These are phyloP conservation scores for Zaprionus tsacasi DNA, from an alignment of 1,140 invertebrate genomes.

Conservation along the genomic window DNA sequence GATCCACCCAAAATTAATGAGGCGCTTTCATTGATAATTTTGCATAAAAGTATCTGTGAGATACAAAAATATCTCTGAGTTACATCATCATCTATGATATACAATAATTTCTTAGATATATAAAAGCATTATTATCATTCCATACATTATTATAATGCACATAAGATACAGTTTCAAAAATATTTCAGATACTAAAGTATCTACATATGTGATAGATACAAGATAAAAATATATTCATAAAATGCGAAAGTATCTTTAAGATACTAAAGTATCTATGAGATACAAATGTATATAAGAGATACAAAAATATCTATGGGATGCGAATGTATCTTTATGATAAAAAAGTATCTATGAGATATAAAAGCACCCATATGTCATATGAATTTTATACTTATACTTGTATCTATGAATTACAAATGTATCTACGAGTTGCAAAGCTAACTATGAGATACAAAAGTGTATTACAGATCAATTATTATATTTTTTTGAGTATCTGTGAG, in stretches of 20 bases:
- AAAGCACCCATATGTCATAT: neutral
- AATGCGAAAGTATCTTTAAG: too few species aligned
- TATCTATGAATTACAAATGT: too few species aligned
- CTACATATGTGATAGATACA: too few species aligned
- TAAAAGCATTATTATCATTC: too few species aligned
- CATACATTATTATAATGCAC: too few species aligned
- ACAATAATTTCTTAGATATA: too few species aligned
- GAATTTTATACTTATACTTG: too few species aligned
- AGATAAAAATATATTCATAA: neutral
- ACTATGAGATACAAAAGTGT: neutral
- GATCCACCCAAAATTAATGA: constrained; percentile 48
- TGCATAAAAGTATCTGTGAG: too few species aligned
- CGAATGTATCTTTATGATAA: neutral
- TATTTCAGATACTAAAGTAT: too few species aligned
- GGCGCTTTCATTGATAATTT: neutral
- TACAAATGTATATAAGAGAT: neutral
- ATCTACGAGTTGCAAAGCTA: neutral
- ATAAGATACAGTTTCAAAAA: too few species aligned
- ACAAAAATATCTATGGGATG: neutral
- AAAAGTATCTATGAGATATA: neutral
- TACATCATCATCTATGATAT: too few species aligned
- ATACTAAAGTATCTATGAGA: neutral
- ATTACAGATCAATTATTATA: too few species aligned
- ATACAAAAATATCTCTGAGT: neutral
- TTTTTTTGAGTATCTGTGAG: neutral